Evolutionary conservation across 2,113 vertebrate genomes (phyloP), one percentile per base, ranked within the genome.

Genomic region (Xyrauchen texanus): DNA sequence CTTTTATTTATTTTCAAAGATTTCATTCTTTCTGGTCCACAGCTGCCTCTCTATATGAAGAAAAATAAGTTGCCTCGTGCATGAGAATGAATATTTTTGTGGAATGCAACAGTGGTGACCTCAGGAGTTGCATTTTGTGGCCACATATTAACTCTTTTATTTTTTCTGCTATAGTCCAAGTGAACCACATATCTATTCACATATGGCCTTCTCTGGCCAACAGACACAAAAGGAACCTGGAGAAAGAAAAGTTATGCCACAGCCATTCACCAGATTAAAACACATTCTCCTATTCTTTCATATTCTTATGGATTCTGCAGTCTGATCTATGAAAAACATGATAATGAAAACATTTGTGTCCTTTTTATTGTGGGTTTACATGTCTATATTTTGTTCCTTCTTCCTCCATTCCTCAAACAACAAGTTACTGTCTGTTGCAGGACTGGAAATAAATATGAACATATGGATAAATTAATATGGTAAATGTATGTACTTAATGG

Each of bases 21-120:
- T 49, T 85, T 72, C 57, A 13, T 73, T 68, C 65, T 71, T 51
- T 53, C 46, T 63, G 72, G 46, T 75, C 71, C 74, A 79, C 60
- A 76, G 81, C 63, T 72, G 77, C 71, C 72, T 74, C 57, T 75
- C 73, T 62, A 62, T 45, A 73, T 76, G 83, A 63, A 74, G 58
- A 73, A 80, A 68, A 80, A 77, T 75, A 68, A 75, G 81, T 78
- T 85, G 76, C 76, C 15, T 81, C 79, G 76, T 78, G 79, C 69
- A 84, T 84, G 78, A 83, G 42, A 85, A 85, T 75, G 81, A 65
- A 78, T 74, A 65, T 84, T 73, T 78, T 81, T 64, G 44, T 52
- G 64, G 75, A 80, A 75, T 46, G 78, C 66, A 74, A 78, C 52
- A 52, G 44, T 4, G 74, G 45, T 81, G 58, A 84, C 73, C 73